Conservation (phyloP, 1,140 invertebrate species). For the Scaptomyza pallida region DNA sequence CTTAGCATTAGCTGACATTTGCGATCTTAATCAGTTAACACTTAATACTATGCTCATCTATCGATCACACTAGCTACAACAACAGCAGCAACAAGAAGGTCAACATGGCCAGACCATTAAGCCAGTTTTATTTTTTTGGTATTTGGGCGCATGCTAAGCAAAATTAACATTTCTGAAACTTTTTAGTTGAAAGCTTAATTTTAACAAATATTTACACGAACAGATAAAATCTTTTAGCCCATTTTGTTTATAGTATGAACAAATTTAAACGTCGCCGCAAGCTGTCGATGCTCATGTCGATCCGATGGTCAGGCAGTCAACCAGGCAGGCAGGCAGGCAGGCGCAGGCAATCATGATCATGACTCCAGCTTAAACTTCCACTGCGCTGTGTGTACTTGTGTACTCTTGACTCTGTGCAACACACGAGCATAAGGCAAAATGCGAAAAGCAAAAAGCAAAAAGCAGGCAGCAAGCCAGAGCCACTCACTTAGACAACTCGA, state of each 20-base stretch:
- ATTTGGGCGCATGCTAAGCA: conserved; percentile 5
- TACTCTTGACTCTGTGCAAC: background rate
- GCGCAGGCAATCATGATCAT: conserved; percentile 54
- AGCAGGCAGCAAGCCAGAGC: conserved; percentile 5
- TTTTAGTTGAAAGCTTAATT: conserved; percentile 78
- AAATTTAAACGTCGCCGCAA: conserved; percentile 77
- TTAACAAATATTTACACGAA: conserved; percentile 78
- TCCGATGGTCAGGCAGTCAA: conserved; percentile 64
- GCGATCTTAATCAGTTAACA: background rate
- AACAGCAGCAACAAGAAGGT: background rate
- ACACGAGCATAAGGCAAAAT: background rate
- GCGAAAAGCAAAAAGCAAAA: background rate
- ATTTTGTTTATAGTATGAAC: conserved; percentile 76
- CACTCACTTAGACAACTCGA: conserved; percentile 56
- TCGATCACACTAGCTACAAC: too few relatives aligned
- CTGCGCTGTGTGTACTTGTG: conserved; percentile 1
- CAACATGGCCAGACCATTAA: background rate
- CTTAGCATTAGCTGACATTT: conserved; percentile 48
- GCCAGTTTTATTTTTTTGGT: background rate
- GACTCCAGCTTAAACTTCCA: conserved; percentile 16
- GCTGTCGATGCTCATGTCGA: conserved; percentile 63
- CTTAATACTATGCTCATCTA: background rate
- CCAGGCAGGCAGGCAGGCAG: too few relatives aligned
- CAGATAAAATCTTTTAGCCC: conserved; percentile 71
- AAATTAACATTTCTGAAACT: conserved; percentile 56